These are phyloP conservation scores for Saccopteryx leptura DNA, from an alignment of 2,113 vertebrate genomes.

Conservation along the genomic window DNA sequence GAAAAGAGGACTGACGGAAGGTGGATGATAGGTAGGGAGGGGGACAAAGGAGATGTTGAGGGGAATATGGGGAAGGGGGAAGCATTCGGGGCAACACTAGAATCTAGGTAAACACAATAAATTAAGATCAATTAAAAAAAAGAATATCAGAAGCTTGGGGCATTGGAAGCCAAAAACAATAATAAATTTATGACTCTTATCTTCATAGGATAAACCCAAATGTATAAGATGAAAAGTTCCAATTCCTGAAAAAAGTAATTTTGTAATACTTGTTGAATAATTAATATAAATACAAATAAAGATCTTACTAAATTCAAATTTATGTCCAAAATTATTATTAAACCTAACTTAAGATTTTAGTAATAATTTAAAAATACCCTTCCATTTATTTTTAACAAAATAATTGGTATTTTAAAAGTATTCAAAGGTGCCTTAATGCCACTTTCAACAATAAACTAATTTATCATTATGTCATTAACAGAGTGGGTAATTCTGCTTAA, in stretches of 20 bases:
- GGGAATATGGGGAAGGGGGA: too few species aligned
- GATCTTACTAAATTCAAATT: background rate
- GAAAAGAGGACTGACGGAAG: too few species aligned
- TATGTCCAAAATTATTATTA: background rate
- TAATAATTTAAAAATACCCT: background rate
- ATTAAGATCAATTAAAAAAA: too few species aligned
- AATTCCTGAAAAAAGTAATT: background rate
- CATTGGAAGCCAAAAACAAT: background rate
- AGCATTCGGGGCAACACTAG: too few species aligned
- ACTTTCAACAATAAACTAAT: constrained; percentile 23
- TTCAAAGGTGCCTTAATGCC: background rate
- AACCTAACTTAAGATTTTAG: background rate
- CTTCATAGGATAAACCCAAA: background rate
- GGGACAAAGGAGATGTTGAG: too few species aligned
- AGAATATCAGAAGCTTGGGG: too few species aligned
- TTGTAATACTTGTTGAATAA: background rate
- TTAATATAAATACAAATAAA: background rate
- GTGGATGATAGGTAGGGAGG: too few species aligned
- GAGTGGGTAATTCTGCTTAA: background rate
- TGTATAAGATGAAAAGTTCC: background rate
- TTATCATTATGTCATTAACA: background rate
- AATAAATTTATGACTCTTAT: background rate
- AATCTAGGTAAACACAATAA: too few species aligned
- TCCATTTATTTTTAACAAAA: background rate
- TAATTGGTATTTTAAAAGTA: background rate